Evolutionary conservation across 2,113 vertebrate genomes (phyloP).

Genomic region (Speoplatyrhinus poulsoni): DNA sequence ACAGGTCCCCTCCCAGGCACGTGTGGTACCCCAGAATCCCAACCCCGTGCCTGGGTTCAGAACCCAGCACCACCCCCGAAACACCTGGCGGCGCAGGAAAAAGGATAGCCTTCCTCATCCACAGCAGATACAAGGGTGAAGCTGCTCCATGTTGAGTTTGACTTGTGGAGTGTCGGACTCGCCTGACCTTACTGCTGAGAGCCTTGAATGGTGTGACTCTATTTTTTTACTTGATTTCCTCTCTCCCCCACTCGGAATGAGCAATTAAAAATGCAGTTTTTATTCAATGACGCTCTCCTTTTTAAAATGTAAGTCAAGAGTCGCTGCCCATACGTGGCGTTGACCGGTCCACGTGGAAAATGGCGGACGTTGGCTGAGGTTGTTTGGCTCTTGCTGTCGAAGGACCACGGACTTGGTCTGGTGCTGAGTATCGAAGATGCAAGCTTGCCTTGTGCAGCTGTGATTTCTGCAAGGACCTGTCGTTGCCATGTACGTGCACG

Average conservation of each 20-base stretch:
- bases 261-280: too few species aligned
- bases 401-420: too few species aligned
- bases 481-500: neutral
- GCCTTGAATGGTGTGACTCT: conserved; percentile 1
- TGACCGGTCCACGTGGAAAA: neutral
- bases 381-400: too few species aligned
- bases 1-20: conserved; percentile 53
- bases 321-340: neutral
- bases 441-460: conserved; percentile 3
- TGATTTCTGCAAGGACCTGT: neutral
- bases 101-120: conserved; percentile 81
- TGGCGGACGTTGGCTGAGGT: neutral
- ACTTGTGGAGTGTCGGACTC: conserved; percentile 11
- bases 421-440: too few species aligned
- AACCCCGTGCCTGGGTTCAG: conserved; percentile 70
- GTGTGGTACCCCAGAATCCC: conserved; percentile 62
- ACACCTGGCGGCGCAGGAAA: conserved; percentile 85
- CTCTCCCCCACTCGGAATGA: neutral
- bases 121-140: conserved; percentile 80
- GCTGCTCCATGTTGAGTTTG: neutral
- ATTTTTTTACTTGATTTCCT: neutral
- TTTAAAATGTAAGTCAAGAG: conserved; percentile 13
- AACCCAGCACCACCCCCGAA: conserved; percentile 85
- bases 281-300: neutral
- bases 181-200: neutral